Base-by-base conservation (phyloP, 2,888 invertebrate species). In the Eupithecia subumbrata region DNA sequence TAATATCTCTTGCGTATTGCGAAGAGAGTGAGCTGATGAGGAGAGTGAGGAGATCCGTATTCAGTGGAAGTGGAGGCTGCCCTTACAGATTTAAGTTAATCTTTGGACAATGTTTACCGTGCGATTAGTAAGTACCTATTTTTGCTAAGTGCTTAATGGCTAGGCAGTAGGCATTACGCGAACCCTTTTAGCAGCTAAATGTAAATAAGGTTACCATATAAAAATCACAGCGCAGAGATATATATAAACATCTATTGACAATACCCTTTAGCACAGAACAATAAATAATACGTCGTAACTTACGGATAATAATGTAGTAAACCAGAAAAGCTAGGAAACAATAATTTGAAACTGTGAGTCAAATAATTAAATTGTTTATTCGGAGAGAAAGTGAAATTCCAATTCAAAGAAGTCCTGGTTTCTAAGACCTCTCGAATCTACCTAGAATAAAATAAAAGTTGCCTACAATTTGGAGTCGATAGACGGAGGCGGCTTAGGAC, bases 91-190 rank as follows among this genome's bases (percentile, higher is more conserved):
- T 18, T 12, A 74, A 69, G 30, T 69, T 56, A 52, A 66, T 74
- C 25, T 52, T 76, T 22, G 37, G 18, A 7, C 64, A 40, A 37
- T 76, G 76, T 56, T 45, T 76, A 56, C 76, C 74, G 0, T 76
- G 76, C 25, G 37, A 34, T 7, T 37, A 56, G 76, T 76, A 64
- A 76, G 76, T 73, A 16, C 37, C n/a, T 30, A 40, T 30, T 52
- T 64, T 71, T 60, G 60, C 14, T 60, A 22, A 12, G 4, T 25
- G 5, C 5, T 12, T 22, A 56, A n/a, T 52, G 52, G 48, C 52
- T 52, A n/a, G 5, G 0, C n/a, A n/a, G n/a, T 52, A 52, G 18
- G 18, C 52, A n/a, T 9, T 9, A n/a, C 3, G 56, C 22, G 22
- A 0, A 52, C n/a, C n/a, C 52, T n/a, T 56, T n/a, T 52, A n/a